Base-by-base conservation (phyloP, 2,888 invertebrate genomes). In the Anorthoa munda region DNA sequence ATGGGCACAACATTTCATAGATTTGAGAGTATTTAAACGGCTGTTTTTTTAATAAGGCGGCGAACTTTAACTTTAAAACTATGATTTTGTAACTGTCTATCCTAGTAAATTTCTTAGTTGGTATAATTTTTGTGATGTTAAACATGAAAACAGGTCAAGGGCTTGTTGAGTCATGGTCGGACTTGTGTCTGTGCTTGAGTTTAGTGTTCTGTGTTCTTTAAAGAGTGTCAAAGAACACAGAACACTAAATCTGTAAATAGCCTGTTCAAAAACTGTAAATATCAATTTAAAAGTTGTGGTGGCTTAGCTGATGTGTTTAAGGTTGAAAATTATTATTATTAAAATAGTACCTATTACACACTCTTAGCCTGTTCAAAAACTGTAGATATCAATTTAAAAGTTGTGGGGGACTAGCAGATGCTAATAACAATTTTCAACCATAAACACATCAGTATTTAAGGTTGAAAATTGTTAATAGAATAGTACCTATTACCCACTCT, bases 31-130 rank as follows among this genome's bases (percentile, higher is more conserved):
- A 9, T 60, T n/a, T 39, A 55, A 61, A 55, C 48, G 48, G n/a
- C 46, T 48, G 23, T 48, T n/a, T n/a, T n/a, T 55, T 39, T 66
- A 56, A 26, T 48, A 48, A 17, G n/a, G 26, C 18, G 26, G 23
- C 13, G 18, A 39, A 55, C n/a, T n/a, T 50, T 1, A 39, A 46
- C 18, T 65, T 77, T 76, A 71, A 50, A 66, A 77, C 50, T 56
- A 12, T 63, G n/a, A 45, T 61, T 58, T 69, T 69, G 31, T 68
- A 56, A 26, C 45, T 63, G 39, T 55, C 3, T 48, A 21, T 53
- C 23, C 15, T 53, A 26, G 23, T 21, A 21, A 53, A 53, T 53
- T 18, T 18, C 56, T 11, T 58, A 1, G 3, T 26, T 18, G 11
- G 11, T 18, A 26, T 31, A 18, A 11, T 58, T 12, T 18, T 31